Evolutionary conservation across 2,888 invertebrate species (phyloP).

Genomic region (Erannis defoliaria): DNA sequence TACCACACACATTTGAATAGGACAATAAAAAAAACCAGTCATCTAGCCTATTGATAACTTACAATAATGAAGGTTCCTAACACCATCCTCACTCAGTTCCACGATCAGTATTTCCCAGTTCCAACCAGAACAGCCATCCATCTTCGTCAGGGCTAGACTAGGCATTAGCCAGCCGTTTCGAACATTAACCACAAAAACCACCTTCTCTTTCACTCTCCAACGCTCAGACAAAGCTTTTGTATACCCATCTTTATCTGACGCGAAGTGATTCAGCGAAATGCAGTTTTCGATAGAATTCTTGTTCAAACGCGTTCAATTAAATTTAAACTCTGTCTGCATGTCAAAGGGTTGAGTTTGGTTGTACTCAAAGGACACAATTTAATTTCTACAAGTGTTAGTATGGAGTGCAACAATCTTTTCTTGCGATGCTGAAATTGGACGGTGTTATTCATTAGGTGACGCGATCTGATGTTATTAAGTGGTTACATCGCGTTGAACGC

Average conservation of each 20-base stretch:
- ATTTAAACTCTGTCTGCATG: not conserved
- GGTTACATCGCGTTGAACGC: conserved; percentile 58
- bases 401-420: conserved; percentile 74
- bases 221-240: conserved; percentile 54
- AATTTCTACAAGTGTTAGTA: conserved; percentile 77
- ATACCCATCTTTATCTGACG: conserved; percentile 64
- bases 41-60: not conserved
- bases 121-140: conserved; percentile 73
- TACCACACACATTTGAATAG: too few species aligned
- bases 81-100: conserved; percentile 26
- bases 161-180: conserved; percentile 72
- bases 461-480: conserved; percentile 64
- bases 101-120: conserved; percentile 63
- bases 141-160: conserved; percentile 81
- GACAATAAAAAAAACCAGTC: too few species aligned
- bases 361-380: conserved; percentile 57
- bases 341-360: conserved; percentile 37
- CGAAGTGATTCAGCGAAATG: conserved; percentile 77
- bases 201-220: conserved; percentile 61
- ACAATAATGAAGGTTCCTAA: not conserved
- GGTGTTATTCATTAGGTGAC: conserved; percentile 64
- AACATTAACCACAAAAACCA: conserved; percentile 51
- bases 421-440: conserved; percentile 66
- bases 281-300: conserved; percentile 60
- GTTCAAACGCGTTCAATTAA: conserved; percentile 36